phyloP scores from a whole-genome alignment of 1,140 invertebrate genomes.

The Caenorhabditis tropicalis region DNA sequence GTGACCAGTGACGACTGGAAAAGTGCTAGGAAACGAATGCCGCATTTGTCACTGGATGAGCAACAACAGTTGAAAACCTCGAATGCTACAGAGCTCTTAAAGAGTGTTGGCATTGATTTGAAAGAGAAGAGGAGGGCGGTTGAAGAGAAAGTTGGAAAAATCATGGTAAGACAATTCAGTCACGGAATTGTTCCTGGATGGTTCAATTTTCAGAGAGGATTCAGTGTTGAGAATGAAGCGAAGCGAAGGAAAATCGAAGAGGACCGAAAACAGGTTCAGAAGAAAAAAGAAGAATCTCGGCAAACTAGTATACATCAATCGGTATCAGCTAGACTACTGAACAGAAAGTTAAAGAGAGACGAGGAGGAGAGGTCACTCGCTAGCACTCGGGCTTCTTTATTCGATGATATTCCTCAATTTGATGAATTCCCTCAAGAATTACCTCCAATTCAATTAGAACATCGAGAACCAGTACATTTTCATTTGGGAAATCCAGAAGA shows the following conservation, averaged over 20 bases:
- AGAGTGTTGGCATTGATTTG: constrained; percentile 34
- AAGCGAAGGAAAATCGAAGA: neutral
- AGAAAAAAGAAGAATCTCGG: neutral
- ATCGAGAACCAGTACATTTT: neutral
- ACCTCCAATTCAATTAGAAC: neutral
- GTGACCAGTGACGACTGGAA: neutral
- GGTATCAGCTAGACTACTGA: neutral
- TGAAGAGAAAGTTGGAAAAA: constrained; percentile 18
- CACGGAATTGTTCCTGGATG: no score
- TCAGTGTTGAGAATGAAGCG: neutral
- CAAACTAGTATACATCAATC: neutral
- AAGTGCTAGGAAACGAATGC: neutral
- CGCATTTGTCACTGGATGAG: neutral
- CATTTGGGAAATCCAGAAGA: neutral
- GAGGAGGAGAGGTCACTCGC: neutral
- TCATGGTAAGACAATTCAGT: constrained; percentile 24
- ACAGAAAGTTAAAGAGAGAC: neutral
- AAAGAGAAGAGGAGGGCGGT: neutral
- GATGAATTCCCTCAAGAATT: neutral
- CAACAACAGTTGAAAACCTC: neutral
- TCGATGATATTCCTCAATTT: neutral
- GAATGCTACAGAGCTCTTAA: neutral
- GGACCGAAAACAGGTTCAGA: neutral
- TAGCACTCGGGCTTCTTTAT: neutral
- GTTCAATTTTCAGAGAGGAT: neutral